These are phyloP conservation scores for Meda fulgida DNA, from an alignment of 2,797 vertebrate species.

Conservation along the genomic window DNA sequence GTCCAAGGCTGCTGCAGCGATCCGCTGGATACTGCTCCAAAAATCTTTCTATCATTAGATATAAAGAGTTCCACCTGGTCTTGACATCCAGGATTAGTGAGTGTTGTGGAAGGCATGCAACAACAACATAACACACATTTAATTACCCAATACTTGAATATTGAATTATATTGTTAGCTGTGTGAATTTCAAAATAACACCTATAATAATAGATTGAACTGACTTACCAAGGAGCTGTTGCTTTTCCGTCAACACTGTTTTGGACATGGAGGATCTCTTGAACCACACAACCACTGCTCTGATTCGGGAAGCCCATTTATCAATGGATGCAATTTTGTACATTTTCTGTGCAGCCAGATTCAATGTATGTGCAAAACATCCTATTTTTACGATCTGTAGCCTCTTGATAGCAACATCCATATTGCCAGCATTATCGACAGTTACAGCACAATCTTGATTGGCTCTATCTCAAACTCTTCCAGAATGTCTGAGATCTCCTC, in stretches of 20 bases:
- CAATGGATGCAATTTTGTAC: neutral
- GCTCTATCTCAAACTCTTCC: too few relatives aligned
- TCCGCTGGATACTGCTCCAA: neutral
- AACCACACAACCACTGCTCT: neutral
- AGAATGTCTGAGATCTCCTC: too few relatives aligned
- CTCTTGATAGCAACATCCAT: neutral
- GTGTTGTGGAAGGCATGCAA: neutral
- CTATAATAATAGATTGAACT: too few relatives aligned
- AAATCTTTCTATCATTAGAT: neutral
- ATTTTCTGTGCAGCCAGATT: neutral
- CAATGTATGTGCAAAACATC: neutral
- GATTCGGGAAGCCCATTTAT: neutral
- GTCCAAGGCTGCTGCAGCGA: neutral
- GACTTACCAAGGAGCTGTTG: neutral
- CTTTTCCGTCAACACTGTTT: neutral
- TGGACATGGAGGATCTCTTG: neutral
- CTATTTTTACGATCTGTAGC: neutral
- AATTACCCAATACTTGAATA: neutral
- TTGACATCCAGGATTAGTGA: neutral
- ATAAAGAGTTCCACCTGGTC: neutral
- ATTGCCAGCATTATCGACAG: neutral
- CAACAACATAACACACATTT: neutral
- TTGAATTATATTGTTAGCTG: neutral
- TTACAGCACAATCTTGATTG: neutral
- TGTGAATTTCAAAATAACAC: neutral